Evolutionary conservation across 2,113 vertebrate species (phyloP).

Genomic region (Cranoglanis bouderius): DNA sequence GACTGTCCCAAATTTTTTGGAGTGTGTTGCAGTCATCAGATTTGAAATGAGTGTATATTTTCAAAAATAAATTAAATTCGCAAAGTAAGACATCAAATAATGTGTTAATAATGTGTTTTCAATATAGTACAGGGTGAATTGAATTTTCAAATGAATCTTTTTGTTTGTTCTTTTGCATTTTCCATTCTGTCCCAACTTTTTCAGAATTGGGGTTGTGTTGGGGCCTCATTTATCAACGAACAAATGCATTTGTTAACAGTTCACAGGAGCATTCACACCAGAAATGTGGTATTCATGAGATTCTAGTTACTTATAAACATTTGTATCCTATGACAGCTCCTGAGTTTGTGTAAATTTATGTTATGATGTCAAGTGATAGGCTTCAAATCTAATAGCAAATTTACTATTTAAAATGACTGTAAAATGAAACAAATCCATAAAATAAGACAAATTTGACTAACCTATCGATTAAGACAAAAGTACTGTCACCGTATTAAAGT

Average conservation of each 20-base stretch:
- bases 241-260: not conserved
- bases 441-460: not conserved
- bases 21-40: too few species aligned
- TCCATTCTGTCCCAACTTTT: too few species aligned
- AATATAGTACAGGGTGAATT: too few species aligned
- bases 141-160: too few species aligned
- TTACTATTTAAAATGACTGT: not conserved
- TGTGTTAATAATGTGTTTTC: too few species aligned
- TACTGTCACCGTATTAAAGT: not conserved
- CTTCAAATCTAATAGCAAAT: not conserved
- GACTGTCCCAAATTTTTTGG: too few species aligned
- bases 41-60: too few species aligned
- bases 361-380: not conserved
- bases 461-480: not conserved
- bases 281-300: not conserved
- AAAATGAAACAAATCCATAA: not conserved
- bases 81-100: too few species aligned
- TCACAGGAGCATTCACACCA: not conserved
- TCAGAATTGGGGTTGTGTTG: too few species aligned
- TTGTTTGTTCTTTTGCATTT: too few species aligned
- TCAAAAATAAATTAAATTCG: too few species aligned
- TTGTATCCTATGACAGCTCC: not conserved
- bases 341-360: not conserved
- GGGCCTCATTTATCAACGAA: not conserved
- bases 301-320: not conserved